Percentiles rank a stretch among this genome's conserved stretches.
Conservation (phyloP, 2,113 vertebrate genomes). For the Progne subis region DNA sequence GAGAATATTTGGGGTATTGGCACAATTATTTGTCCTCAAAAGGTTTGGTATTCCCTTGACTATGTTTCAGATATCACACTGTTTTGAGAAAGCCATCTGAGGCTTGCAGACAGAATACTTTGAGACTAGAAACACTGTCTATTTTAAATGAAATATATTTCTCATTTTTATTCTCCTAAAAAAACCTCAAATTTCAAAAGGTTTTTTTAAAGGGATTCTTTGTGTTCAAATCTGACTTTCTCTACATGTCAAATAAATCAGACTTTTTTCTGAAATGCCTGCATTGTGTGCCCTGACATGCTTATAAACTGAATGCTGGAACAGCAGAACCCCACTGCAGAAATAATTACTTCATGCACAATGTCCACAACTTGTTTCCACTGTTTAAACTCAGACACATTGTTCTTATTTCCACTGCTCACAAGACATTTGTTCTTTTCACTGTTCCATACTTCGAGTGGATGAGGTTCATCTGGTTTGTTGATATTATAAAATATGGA, state of each 20-base stretch:
- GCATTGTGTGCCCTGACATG: slow-evolving; percentile 39
- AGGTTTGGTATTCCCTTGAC: neutral
- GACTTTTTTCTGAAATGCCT: slow-evolving; percentile 31
- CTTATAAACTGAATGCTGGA: slow-evolving; percentile 64
- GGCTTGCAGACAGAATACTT: neutral
- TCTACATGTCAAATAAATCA: slow-evolving; percentile 29
- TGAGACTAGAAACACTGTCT: neutral
- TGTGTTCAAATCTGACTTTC: slow-evolving; percentile 14
- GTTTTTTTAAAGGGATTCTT: neutral
- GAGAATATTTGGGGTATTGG: neutral
- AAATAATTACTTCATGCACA: slow-evolving; percentile 66
- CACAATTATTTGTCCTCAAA: neutral
- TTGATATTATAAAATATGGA: slow-evolving; percentile 79
- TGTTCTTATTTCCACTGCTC: slow-evolving; percentile 79
- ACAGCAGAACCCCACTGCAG: slow-evolving; percentile 42
- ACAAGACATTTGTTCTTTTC: slow-evolving; percentile 77
- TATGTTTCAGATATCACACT: slow-evolving; percentile 28
- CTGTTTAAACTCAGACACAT: slow-evolving; percentile 73
- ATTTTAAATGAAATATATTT: neutral
- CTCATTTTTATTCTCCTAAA: neutral
- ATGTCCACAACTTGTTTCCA: slow-evolving; percentile 63
- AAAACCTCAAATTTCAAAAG: neutral
- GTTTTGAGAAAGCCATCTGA: neutral
- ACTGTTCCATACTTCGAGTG: slow-evolving; percentile 63
- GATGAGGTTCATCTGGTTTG: slow-evolving; percentile 76